Evolutionary conservation across 2,888 invertebrate genomes (phyloP).

Genomic region (Hetaerina titia): DNA sequence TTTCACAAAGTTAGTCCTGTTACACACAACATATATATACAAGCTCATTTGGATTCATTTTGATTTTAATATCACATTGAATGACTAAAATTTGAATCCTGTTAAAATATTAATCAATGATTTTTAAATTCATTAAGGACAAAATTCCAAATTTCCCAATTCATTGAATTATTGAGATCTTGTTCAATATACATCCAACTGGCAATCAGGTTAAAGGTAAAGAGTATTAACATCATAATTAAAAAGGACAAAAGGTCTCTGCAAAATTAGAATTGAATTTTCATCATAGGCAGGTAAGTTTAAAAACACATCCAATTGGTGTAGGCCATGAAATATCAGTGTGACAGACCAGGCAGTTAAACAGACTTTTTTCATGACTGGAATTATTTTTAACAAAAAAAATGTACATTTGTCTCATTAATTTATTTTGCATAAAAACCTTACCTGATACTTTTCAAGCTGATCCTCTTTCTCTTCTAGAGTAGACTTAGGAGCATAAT

Average conservation of each 20-base stretch:
- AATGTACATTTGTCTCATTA: neutral
- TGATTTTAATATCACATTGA: neutral
- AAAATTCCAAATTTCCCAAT: neutral
- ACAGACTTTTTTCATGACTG: neutral
- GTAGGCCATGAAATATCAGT: neutral
- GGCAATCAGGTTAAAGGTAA: neutral
- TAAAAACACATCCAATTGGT: neutral
- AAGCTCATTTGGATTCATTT: neutral
- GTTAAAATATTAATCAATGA: neutral
- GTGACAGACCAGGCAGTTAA: neutral
- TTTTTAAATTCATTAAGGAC: neutral
- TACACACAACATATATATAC: neutral
- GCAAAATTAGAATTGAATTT: neutral
- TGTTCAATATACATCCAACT: neutral
- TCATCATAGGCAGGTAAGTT: neutral
- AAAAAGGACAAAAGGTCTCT: neutral
- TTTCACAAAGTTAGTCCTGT: constrained; percentile 32
- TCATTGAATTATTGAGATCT: neutral
- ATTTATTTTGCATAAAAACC: constrained; percentile 70
- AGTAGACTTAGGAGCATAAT: constrained; percentile 89
- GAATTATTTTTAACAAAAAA: constrained; percentile 65
- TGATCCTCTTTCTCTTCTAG: constrained; percentile 95
- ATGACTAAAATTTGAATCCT: neutral
- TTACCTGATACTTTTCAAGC: constrained; percentile 92
- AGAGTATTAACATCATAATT: neutral